A percentile compares a stretch with the other conserved stretches of the same genome.
phyloP scores from a whole-genome alignment of 2,113 vertebrate genomes.

The Thalassoma bifasciatum region DNA sequence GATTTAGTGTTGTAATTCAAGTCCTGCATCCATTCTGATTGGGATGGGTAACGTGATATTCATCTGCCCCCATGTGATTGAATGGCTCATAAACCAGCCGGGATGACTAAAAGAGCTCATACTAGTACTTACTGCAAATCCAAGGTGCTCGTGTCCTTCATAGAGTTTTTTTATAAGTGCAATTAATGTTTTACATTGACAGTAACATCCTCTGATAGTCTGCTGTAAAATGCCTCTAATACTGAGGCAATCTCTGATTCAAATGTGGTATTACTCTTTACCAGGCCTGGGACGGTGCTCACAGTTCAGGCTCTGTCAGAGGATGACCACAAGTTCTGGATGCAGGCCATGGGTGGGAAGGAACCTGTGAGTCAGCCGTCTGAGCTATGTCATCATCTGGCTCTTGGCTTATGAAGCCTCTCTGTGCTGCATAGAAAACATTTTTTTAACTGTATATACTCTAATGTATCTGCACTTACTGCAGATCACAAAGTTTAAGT shows the following conservation, averaged over 20 bases:
- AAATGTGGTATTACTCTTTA: slow-evolving; percentile 39
- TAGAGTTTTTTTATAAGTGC: not conserved
- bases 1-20: slow-evolving; percentile 60
- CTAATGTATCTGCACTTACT: not conserved
- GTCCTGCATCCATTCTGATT: slow-evolving; percentile 40
- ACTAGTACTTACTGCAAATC: slow-evolving; percentile 28
- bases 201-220: not conserved
- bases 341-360: slow-evolving; percentile 96
- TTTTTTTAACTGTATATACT: not conserved
- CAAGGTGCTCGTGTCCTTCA: slow-evolving; percentile 24
- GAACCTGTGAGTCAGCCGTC: slow-evolving; percentile 88
- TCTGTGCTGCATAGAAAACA: not conserved
- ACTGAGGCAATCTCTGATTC: slow-evolving; percentile 18
- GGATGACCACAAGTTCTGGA: slow-evolving; percentile 93
- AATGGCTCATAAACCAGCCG: slow-evolving; percentile 34
- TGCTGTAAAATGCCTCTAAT: not conserved
- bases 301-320: slow-evolving; percentile 95
- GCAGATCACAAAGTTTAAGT: not conserved
- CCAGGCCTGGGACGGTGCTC: slow-evolving; percentile 88
- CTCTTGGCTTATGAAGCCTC: not conserved
- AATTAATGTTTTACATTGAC: slow-evolving; percentile 10
- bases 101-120: slow-evolving; percentile 23
- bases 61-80: slow-evolving; percentile 34
- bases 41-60: slow-evolving; percentile 52
- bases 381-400: slow-evolving; percentile 48